phyloP scores from a whole-genome alignment of 2,113 vertebrate genomes.

The Oplegnathus fasciatus region DNA sequence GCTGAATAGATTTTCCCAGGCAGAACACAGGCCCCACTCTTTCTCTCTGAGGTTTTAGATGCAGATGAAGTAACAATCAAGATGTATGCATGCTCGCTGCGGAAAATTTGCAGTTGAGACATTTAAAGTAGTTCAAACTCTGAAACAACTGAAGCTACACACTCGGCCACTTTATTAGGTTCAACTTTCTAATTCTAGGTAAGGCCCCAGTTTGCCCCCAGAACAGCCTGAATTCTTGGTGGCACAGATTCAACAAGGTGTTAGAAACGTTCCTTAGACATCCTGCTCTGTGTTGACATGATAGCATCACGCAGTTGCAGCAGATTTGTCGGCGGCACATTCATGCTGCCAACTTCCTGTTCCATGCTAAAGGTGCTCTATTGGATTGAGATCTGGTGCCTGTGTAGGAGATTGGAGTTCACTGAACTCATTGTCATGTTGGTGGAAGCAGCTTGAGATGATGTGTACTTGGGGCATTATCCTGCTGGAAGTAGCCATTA shows the following conservation, averaged over 20 bases:
- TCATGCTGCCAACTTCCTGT: too few species aligned
- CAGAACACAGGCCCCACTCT: not conserved
- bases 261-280: not conserved
- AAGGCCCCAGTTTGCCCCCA: not conserved
- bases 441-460: not conserved
- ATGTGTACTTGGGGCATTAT: not conserved
- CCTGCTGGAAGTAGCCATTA: too few species aligned
- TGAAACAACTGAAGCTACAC: not conserved
- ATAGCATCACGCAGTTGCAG: not conserved
- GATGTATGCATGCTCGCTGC: too few species aligned
- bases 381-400: not conserved
- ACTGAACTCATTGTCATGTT: not conserved
- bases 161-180: not conserved
- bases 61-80: not conserved
- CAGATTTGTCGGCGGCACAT: not conserved
- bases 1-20: constrained; percentile 8
- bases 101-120: not conserved
- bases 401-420: not conserved
- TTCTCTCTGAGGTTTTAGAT: not conserved
- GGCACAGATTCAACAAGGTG: not conserved
- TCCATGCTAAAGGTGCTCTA: not conserved
- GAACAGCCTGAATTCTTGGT: not conserved
- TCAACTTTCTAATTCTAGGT: not conserved
- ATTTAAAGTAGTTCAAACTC: not conserved
- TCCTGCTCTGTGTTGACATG: not conserved